Evolutionary conservation across 2,888 invertebrate species (phyloP).

Genomic region (Acanthopleura granulata): DNA sequence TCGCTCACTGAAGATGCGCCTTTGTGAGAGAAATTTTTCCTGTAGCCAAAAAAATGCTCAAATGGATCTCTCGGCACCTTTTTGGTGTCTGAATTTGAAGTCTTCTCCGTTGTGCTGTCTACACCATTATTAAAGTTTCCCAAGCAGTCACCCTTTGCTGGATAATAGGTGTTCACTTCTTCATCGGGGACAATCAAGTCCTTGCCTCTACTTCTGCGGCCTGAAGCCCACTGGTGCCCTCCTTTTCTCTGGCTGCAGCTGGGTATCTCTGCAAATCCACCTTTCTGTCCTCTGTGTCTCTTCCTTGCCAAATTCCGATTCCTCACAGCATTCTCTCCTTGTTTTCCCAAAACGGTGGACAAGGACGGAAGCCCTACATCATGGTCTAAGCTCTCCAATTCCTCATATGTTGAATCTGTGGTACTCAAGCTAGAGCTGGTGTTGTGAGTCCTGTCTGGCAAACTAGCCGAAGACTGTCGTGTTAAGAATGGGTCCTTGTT

Average conservation of each 20-base stretch:
- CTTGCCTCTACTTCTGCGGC: conserved; percentile 25
- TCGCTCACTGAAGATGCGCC: background rate
- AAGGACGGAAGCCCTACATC: background rate
- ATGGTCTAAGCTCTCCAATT: conserved; percentile 39
- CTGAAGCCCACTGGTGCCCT: background rate
- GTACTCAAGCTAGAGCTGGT: conserved; percentile 16
- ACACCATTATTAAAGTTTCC: too few species aligned
- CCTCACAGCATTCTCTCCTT: background rate
- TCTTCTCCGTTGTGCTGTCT: conserved; percentile 20
- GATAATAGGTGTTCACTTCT: conserved; percentile 31
- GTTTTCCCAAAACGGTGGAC: background rate
- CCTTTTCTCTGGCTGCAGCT: background rate
- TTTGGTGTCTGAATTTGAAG: background rate
- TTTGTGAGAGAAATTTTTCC: background rate
- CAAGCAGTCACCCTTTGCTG: background rate
- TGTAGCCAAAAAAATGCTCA: conserved; percentile 18
- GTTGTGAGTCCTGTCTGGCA: background rate
- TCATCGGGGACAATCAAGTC: conserved; percentile 55
- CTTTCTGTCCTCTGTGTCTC: background rate
- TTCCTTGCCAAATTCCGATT: background rate
- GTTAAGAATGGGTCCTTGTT: too few species aligned
- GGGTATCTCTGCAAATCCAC: background rate
- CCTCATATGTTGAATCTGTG: conserved; percentile 39
- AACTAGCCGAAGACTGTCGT: background rate
- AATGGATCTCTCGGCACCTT: conserved; percentile 6